A percentile compares a stretch with the other conserved stretches of the same genome.
Evolutionary conservation across 1,140 invertebrate species (phyloP).

Genomic region (Sycophaga agraensis): DNA sequence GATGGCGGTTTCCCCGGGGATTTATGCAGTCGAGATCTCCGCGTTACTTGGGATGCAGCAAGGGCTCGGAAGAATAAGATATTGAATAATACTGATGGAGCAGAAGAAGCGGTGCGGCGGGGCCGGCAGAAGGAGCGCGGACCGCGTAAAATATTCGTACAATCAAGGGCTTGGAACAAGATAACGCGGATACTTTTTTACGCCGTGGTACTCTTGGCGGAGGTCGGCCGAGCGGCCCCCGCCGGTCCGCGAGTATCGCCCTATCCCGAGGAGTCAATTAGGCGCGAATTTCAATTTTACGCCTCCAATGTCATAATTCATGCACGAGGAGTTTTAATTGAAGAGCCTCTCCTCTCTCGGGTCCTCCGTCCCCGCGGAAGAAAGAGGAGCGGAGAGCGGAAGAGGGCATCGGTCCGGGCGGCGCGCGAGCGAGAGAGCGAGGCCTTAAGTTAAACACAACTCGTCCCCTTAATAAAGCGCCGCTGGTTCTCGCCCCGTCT

Average conservation of each 20-base stretch:
- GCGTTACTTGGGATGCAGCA: constrained; percentile 17
- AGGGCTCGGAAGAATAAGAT: constrained; percentile 9
- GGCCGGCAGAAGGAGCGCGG: too few species aligned
- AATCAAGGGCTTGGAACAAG: constrained; percentile 14
- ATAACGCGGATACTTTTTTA: constrained; percentile 13
- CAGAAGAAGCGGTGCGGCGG: background rate
- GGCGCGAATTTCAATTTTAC: constrained; percentile 31
- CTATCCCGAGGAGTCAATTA: constrained; percentile 25
- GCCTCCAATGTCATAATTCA: constrained; percentile 30
- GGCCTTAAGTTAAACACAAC: constrained; percentile 28
- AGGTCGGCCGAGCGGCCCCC: too few species aligned
- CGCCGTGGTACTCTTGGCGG: background rate
- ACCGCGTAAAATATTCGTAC: constrained; percentile 24
- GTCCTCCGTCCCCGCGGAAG: background rate
- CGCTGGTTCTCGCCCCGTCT: constrained; percentile 13
- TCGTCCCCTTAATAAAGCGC: constrained; percentile 26
- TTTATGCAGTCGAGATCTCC: constrained; percentile 13
- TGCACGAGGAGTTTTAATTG: constrained; percentile 31
- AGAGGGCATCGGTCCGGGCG: background rate
- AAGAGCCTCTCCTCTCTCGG: constrained; percentile 17
- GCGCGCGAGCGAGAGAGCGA: constrained; percentile 1
- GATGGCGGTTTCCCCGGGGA: background rate
- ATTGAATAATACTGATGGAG: constrained; percentile 26
- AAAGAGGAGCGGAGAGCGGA: constrained; percentile 3
- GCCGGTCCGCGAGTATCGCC: constrained; percentile 3